A percentile compares a stretch with the other conserved stretches of the same genome.
These are phyloP conservation scores for Origma solitaria DNA, from an alignment of 2,113 vertebrate species.

Conservation along the genomic window DNA sequence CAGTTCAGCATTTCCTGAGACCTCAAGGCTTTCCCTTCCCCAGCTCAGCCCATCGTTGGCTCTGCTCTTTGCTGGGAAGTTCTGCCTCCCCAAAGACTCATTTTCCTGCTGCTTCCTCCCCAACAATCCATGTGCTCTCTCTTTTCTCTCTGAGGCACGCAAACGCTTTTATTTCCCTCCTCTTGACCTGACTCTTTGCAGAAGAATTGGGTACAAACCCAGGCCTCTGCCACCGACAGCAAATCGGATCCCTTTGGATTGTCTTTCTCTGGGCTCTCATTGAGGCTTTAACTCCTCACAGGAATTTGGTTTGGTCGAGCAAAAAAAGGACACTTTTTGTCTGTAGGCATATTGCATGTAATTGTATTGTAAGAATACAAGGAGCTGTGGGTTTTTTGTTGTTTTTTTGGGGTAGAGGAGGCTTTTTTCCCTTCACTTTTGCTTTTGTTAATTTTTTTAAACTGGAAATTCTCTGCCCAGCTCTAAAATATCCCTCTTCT, in stretches of 20 bases:
- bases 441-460: neutral
- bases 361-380: neutral
- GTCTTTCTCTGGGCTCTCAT: neutral
- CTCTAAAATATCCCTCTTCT: neutral
- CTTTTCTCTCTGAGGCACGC: neutral
- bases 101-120: neutral
- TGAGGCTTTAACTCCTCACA: neutral
- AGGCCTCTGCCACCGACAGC: neutral
- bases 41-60: too few species aligned
- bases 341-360: accelerated
- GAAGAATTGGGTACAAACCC: neutral
- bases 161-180: neutral
- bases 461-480: neutral
- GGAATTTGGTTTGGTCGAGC: neutral
- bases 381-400: neutral
- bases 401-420: neutral
- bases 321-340: neutral
- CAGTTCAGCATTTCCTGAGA: neutral
- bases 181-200: neutral
- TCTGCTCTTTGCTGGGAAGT: neutral
- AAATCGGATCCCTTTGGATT: neutral
- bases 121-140: neutral
- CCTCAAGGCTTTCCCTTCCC: neutral
- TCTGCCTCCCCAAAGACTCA: neutral
- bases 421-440: neutral